These are phyloP conservation scores for Macrostomum lignano DNA, from an alignment of 1,140 invertebrate genomes.

Conservation along the genomic window DNA sequence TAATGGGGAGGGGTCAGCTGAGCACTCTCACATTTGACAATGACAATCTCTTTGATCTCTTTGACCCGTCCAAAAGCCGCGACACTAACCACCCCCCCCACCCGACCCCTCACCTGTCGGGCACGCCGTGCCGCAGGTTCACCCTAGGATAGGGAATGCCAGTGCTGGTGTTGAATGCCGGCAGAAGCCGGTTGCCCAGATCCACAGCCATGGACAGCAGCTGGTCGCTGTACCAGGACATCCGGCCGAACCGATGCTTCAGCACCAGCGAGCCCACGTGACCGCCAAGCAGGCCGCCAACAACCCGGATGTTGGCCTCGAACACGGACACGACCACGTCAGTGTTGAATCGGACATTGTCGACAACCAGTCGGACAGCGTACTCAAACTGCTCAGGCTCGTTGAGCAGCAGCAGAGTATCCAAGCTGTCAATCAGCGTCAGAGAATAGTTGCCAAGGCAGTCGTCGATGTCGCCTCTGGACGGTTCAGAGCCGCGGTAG, in stretches of 20 bases:
- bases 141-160: slow-evolving; percentile 78
- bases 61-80: too few relatives aligned
- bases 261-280: slow-evolving; percentile 43
- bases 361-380: slow-evolving; percentile 52
- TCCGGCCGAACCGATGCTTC: too few relatives aligned
- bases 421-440: slow-evolving; percentile 69
- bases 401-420: slow-evolving; percentile 65
- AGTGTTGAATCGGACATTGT: slow-evolving; percentile 50
- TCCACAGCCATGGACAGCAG: slow-evolving; percentile 63
- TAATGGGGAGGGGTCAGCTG: too few relatives aligned
- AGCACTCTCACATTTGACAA: too few relatives aligned
- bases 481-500: slow-evolving; percentile 43
- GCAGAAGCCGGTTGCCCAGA: slow-evolving; percentile 57
- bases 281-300: slow-evolving; percentile 72
- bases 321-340: slow-evolving; percentile 88
- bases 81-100: too few relatives aligned
- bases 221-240: slow-evolving; percentile 81
- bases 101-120: slow-evolving; percentile 27
- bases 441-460: slow-evolving; percentile 80
- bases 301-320: slow-evolving; percentile 81
- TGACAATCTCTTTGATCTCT: too few relatives aligned
- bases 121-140: slow-evolving; percentile 11
- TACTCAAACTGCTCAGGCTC: slow-evolving; percentile 74
- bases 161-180: slow-evolving; percentile 89
- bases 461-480: slow-evolving; percentile 77